Evolutionary conservation across 2,888 invertebrate genomes (phyloP).

Genomic region (Nomada ruficornis): DNA sequence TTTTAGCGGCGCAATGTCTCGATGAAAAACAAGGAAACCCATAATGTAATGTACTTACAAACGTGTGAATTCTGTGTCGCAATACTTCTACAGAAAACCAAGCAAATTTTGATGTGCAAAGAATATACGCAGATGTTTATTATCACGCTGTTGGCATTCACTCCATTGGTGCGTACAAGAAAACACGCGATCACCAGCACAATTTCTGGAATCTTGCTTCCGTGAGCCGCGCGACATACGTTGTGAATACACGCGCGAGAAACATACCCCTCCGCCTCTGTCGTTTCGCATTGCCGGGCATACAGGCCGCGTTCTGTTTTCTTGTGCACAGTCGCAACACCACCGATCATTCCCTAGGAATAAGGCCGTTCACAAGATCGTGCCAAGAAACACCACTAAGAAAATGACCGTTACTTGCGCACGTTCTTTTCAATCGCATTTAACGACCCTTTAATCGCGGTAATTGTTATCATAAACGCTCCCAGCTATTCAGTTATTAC

Average conservation of each 20-base stretch:
- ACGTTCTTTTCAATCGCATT: conserved; percentile 30
- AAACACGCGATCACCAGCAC: conserved; percentile 16
- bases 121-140: conserved; percentile 20
- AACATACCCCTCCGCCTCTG: conserved; percentile 60
- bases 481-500: not conserved
- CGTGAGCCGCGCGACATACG: conserved; percentile 52
- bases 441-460: not conserved
- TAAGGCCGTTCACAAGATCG: conserved; percentile 62
- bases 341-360: conserved; percentile 59
- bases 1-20: not conserved
- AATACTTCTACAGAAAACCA: conserved; percentile 7
- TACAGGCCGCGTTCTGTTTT: conserved; percentile 73
- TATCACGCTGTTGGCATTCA: conserved; percentile 20
- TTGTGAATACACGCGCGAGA: conserved; percentile 49
- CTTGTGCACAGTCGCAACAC: conserved; percentile 62
- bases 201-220: conserved; percentile 55
- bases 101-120: conserved; percentile 1
- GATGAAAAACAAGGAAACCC: not conserved
- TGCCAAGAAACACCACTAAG: conserved; percentile 42
- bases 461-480: too few relatives aligned
- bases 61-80: not conserved
- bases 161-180: conserved; percentile 8
- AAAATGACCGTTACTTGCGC: conserved; percentile 42
- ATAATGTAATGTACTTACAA: conserved; percentile 20
- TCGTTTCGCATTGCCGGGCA: conserved; percentile 77